phyloP scores from a whole-genome alignment of 2,888 invertebrate genomes.

The Heteromyza rotundicornis region DNA sequence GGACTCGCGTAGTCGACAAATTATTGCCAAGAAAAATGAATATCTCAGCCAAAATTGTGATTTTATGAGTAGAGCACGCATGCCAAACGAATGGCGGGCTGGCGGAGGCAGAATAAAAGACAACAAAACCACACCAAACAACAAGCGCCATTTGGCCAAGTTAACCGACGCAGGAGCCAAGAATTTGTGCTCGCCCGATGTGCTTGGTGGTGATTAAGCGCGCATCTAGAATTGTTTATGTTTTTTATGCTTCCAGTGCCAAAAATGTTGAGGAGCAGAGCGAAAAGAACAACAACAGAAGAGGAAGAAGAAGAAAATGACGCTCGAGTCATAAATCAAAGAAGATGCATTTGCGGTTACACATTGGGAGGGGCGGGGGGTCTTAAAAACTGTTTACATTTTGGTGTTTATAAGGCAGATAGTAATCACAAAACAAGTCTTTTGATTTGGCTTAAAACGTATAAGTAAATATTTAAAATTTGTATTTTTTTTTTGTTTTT shows the following conservation, averaged over 20 bases:
- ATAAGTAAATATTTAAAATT: too few relatives aligned
- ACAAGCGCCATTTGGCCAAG: slow-evolving; percentile 20
- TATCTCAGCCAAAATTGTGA: too few relatives aligned
- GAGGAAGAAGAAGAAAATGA: too few relatives aligned
- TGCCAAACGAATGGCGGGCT: background rate
- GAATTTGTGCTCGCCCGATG: background rate
- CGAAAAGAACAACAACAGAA: too few relatives aligned
- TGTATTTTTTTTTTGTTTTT: too few relatives aligned
- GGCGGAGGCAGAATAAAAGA: background rate
- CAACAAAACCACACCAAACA: background rate
- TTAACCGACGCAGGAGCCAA: slow-evolving; percentile 20
- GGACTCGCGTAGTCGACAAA: too few relatives aligned
- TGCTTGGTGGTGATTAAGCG: background rate
- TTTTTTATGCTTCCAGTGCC: slow-evolving; percentile 18
- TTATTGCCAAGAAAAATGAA: slow-evolving; percentile 23
- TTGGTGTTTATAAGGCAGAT: slow-evolving; percentile 9
- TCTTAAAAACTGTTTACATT: slow-evolving; percentile 23
- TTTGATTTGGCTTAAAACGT: too few relatives aligned
- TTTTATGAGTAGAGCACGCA: too few relatives aligned
- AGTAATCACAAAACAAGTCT: background rate
- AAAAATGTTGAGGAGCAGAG: too few relatives aligned
- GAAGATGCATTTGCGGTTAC: too few relatives aligned
- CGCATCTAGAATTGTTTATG: slow-evolving; percentile 3
- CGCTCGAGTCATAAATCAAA: too few relatives aligned
- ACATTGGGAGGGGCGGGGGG: too few relatives aligned